Conservation (phyloP, 2,113 vertebrate genomes). For the Hucho hucho region DNA sequence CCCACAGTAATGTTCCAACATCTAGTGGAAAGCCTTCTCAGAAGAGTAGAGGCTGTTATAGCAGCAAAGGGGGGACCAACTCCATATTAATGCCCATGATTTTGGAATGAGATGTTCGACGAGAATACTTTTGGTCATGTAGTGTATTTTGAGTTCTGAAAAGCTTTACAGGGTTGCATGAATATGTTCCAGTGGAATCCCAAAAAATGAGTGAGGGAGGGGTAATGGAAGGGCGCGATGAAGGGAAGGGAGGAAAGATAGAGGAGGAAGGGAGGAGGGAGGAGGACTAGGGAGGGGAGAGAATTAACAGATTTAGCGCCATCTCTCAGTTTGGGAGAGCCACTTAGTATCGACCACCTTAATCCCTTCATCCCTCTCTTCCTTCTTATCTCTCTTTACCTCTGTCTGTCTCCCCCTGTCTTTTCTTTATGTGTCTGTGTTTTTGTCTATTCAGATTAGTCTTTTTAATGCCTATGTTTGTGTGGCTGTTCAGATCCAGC, state of each 20-base stretch:
- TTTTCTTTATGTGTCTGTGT: slow-evolving; percentile 25
- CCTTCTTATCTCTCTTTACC: slow-evolving; percentile 9
- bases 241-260: neutral
- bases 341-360: slow-evolving; percentile 69
- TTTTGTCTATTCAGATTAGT: slow-evolving; percentile 53
- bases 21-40: too few species aligned
- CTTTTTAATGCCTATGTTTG: slow-evolving; percentile 42
- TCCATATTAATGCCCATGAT: too few species aligned
- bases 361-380: slow-evolving; percentile 71
- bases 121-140: too few species aligned
- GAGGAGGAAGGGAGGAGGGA: neutral
- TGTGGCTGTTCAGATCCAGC: slow-evolving; percentile 16
- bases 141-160: neutral
- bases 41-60: too few species aligned
- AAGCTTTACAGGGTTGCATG: neutral
- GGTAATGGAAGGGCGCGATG: slow-evolving; percentile 17
- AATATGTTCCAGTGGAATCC: slow-evolving; percentile 25
- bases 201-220: slow-evolving; percentile 1
- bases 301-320: slow-evolving; percentile 79
- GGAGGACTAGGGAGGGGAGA: slow-evolving; percentile 26
- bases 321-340: slow-evolving; percentile 74
- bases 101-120: too few species aligned
- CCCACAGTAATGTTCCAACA: too few species aligned
- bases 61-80: too few species aligned
- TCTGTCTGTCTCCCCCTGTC: slow-evolving; percentile 31